Percentiles rank a stretch among this genome's conserved stretches.
phyloP scores from a whole-genome alignment of 2,888 invertebrate genomes.

The Conomelus anceps region DNA sequence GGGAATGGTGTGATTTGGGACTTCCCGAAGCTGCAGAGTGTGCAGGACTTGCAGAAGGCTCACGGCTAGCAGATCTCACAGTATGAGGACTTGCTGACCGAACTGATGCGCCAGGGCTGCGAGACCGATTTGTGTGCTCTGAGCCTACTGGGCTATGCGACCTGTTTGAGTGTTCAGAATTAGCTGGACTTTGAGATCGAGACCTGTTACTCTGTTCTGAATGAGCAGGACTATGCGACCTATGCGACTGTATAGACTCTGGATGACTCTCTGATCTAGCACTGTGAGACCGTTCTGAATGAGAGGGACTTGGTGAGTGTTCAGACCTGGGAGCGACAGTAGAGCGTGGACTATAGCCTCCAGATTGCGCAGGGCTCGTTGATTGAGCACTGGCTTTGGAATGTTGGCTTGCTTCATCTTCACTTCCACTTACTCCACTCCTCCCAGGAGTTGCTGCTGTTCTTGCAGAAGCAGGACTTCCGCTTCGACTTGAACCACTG shows the following conservation, averaged over 20 bases:
- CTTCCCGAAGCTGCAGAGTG: constrained; percentile 25
- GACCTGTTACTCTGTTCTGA: constrained; percentile 32
- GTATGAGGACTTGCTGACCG: constrained; percentile 13
- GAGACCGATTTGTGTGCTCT: constrained; percentile 36
- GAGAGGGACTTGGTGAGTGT: constrained; percentile 35
- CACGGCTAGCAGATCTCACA: constrained; percentile 25
- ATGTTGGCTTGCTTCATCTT: constrained; percentile 35
- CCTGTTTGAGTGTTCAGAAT: constrained; percentile 31
- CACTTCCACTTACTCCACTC: constrained; percentile 23
- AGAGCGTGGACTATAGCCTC: constrained; percentile 29
- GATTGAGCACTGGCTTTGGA: constrained; percentile 33
- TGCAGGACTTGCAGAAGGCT: constrained; percentile 3
- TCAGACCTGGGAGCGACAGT: constrained; percentile 24
- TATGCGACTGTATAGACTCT: constrained; percentile 28
- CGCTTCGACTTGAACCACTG: constrained; percentile 43
- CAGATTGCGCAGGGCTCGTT: constrained; percentile 25
- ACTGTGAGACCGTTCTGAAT: constrained; percentile 31
- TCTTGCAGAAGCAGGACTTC: constrained; percentile 42
- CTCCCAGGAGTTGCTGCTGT: constrained; percentile 43
- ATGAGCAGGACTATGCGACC: constrained; percentile 28
- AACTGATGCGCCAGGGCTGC: constrained; percentile 37
- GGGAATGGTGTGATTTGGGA: constrained; percentile 30
- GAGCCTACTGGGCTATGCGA: constrained; percentile 36
- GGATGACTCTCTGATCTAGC: constrained; percentile 30
- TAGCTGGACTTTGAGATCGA: constrained; percentile 35